Conservation (phyloP, 2,797 vertebrate species). For the Acanthurus lineatus region DNA sequence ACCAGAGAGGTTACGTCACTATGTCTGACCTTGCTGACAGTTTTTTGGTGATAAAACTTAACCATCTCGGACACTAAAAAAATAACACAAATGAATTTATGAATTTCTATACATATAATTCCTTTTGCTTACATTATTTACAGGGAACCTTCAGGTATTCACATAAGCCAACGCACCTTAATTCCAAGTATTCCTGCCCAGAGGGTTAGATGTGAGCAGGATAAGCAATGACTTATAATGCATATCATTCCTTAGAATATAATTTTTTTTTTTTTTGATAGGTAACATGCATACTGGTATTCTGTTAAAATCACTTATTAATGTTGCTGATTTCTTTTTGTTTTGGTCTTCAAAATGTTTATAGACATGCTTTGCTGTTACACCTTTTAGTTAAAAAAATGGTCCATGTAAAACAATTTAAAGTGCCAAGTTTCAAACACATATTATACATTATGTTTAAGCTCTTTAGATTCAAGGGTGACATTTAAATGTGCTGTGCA, state of each 20-base stretch:
- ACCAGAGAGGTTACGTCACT: slow-evolving; percentile 48
- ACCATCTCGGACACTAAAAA: slow-evolving; percentile 9
- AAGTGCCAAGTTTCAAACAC: not conserved
- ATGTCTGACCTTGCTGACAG: slow-evolving; percentile 20
- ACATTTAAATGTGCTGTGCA: not conserved
- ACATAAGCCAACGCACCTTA: slow-evolving; percentile 18
- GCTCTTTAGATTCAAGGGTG: not conserved
- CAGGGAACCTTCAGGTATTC: slow-evolving; percentile 7
- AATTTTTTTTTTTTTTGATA: not conserved
- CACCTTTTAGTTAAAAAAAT: not conserved
- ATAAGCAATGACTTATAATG: slow-evolving; percentile 15
- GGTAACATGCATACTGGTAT: no score
- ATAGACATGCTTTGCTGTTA: no score
- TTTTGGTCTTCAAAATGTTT: no score
- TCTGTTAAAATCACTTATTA: no score
- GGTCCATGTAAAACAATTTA: not conserved
- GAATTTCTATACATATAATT: not conserved
- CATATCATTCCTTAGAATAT: not conserved
- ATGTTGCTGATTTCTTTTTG: no score
- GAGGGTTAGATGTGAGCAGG: slow-evolving; percentile 7
- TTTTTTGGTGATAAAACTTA: slow-evolving; percentile 14
- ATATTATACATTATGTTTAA: not conserved
- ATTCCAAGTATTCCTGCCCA: slow-evolving; percentile 32
- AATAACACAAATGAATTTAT: not conserved
- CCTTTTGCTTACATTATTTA: slow-evolving; percentile 8